Base-by-base conservation (phyloP, 2,888 invertebrate species). In the Thera britannica region DNA sequence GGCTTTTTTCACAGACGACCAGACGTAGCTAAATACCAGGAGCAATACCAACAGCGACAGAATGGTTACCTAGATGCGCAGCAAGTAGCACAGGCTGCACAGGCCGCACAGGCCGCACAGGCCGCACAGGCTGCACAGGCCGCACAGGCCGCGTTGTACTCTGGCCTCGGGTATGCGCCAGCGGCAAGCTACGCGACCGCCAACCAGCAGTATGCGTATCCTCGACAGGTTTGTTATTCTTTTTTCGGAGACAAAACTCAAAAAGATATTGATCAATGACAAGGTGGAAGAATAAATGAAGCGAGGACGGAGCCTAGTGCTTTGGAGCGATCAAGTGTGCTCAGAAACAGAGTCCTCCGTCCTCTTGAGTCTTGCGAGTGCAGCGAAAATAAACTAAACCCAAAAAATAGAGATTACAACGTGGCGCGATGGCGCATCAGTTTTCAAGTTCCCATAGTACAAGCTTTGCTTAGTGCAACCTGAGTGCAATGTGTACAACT, bases 11-110 rank as follows among this genome's bases (percentile, higher is more conserved):
- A 46, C 58, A 69, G 69, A 38, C 65, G 62, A 2, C 49, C 62
- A 54, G 86, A 87, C 9, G 69, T 81, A 63, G 80, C 78, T 36
- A 86, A 90, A 72, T 91, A 90, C 74, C 89, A 87, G 69, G 90
- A 90, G 62, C 88, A 85, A 58, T 88, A 86, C 72, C 87, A 83
- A 70, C 83, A 83, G 38, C 83, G 82, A 44, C 87, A 83, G 61
- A 75, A 75, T 52, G 75, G 75, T 0, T 75, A 72, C 46, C 8
- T 73, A 7, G 73, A 75, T 65, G 76, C 83, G 41, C 87, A 85
- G 58, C 64, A 79, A 57, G 67, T 72, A 34, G 68, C 63, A 65
- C 63, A 54, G 52, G 67, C 67, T 2, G 52, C 58, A 11, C 67
- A 67, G 8, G 67, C 54, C 3, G 67, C 82, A 35, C 88, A 85